Conservation (phyloP, 2,797 vertebrate species). For the Coccyzus lansbergi region DNA sequence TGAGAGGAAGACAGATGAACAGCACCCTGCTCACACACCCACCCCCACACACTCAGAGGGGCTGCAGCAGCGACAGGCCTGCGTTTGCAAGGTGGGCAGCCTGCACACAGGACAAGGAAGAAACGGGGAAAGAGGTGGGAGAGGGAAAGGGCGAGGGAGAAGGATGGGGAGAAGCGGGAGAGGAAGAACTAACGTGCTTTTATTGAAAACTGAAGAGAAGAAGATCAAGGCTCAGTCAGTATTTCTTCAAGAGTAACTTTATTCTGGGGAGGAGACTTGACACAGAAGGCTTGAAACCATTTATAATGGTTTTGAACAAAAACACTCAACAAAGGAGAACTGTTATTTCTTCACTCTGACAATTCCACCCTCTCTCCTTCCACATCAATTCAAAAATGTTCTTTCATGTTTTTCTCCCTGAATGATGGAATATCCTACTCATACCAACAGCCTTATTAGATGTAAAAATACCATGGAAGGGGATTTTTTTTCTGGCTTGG, state of each 20-base stretch:
- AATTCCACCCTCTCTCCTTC: not conserved
- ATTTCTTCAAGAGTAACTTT: slow-evolving; percentile 65
- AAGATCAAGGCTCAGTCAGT: not conserved
- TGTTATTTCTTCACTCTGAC: not conserved
- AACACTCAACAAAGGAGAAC: not conserved
- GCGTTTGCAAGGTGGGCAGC: too few relatives aligned
- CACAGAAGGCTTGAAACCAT: slow-evolving; percentile 13
- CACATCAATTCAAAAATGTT: not conserved
- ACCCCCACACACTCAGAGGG: too few relatives aligned
- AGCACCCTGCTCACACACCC: too few relatives aligned
- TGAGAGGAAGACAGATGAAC: too few relatives aligned
- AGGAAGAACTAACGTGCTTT: not conserved
- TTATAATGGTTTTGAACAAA: not conserved
- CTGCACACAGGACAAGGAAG: too few relatives aligned
- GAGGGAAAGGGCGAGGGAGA: too few relatives aligned
- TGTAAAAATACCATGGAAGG: not conserved
- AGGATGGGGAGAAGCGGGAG: too few relatives aligned
- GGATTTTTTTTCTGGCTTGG: not conserved
- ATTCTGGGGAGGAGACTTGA: slow-evolving; percentile 65
- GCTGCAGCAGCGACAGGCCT: too few relatives aligned
- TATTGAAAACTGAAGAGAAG: not conserved
- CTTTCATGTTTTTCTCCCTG: not conserved
- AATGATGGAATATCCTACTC: not conserved
- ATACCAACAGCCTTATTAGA: not conserved
- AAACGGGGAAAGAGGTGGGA: too few relatives aligned